A percentile compares a stretch with the other conserved stretches of the same genome.
phyloP scores from a whole-genome alignment of 2,797 vertebrate species.

The Sebastes oblongus region DNA sequence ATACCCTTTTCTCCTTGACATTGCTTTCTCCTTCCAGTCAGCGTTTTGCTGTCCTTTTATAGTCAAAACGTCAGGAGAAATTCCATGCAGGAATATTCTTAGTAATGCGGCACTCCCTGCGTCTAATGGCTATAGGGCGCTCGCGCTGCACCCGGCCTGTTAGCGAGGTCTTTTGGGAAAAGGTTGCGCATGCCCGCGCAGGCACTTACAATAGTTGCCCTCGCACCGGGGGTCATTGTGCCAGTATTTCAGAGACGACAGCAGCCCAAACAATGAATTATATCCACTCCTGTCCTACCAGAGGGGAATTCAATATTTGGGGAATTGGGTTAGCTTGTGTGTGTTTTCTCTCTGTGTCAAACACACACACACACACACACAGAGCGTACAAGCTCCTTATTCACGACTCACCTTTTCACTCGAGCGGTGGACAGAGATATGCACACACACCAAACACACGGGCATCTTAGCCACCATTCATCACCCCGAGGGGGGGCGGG shows the following conservation, averaged over 20 bases:
- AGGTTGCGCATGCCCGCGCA: slow-evolving; percentile 8
- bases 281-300: slow-evolving; percentile 34
- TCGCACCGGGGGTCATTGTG: slow-evolving; percentile 67
- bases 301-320: slow-evolving; percentile 67
- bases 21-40: slow-evolving; percentile 98
- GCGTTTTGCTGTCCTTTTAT: slow-evolving; percentile 99
- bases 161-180: slow-evolving; percentile 59
- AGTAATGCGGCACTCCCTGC: slow-evolving; percentile 80
- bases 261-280: slow-evolving; percentile 65
- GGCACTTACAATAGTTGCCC: slow-evolving; percentile 44
- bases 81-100: slow-evolving; percentile 85
- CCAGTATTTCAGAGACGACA: slow-evolving; percentile 60
- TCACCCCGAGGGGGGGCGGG: slow-evolving; percentile 86
- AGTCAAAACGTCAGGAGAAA: slow-evolving; percentile 91
- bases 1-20: slow-evolving; percentile 99
- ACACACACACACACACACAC: not conserved
- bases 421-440: slow-evolving; percentile 43
- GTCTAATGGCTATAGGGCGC: slow-evolving; percentile 41
- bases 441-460: slow-evolving; percentile 68
- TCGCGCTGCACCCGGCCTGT: slow-evolving; percentile 30
- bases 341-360: slow-evolving; percentile 7
- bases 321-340: slow-evolving; percentile 60
- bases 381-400: slow-evolving; percentile 51
- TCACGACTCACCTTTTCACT: slow-evolving; percentile 67
- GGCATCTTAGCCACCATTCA: slow-evolving; percentile 88